A percentile compares a stretch with the other conserved stretches of the same genome.
These are phyloP conservation scores for Drosophila nr. perissopoda DNA, from an alignment of 2,888 invertebrate genomes.

Conservation along the genomic window DNA sequence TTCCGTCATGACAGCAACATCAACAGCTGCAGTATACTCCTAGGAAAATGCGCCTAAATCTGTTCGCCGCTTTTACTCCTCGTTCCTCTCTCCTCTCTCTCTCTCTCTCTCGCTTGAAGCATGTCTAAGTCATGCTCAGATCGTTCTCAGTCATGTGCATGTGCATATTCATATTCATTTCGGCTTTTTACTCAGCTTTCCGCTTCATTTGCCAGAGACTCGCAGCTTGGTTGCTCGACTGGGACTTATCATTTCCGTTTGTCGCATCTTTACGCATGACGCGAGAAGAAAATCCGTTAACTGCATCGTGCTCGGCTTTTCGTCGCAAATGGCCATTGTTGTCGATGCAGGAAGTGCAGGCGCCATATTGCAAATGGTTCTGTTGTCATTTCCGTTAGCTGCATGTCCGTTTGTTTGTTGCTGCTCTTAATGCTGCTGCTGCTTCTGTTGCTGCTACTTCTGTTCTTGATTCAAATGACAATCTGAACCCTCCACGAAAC, in stretches of 20 bases:
- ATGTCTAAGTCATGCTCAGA: slow-evolving; percentile 4
- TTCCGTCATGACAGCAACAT: slow-evolving; percentile 68
- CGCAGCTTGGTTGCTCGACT: slow-evolving; percentile 13
- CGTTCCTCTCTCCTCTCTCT: neutral
- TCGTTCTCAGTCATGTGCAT: slow-evolving; percentile 23
- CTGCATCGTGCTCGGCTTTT: slow-evolving; percentile 54
- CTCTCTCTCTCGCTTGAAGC: neutral
- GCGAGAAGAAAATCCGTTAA: slow-evolving; percentile 48
- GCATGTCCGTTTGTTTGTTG: slow-evolving; percentile 51
- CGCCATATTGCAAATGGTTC: slow-evolving; percentile 66
- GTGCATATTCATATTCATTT: slow-evolving; percentile 51
- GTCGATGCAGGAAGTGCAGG: slow-evolving; percentile 58
- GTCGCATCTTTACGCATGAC: slow-evolving; percentile 51
- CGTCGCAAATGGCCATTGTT: slow-evolving; percentile 64
- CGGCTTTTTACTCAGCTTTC: slow-evolving; percentile 46
- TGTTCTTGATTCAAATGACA: slow-evolving; percentile 24
- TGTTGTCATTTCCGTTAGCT: slow-evolving; percentile 66
- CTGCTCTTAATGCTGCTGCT: slow-evolving; percentile 8
- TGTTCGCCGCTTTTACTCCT: slow-evolving; percentile 5
- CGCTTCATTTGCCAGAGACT: slow-evolving; percentile 61
- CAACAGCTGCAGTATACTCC: slow-evolving; percentile 20
- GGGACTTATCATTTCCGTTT: slow-evolving; percentile 66
- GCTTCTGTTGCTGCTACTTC: neutral
- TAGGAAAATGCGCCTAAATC: slow-evolving; percentile 48
- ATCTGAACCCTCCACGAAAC: slow-evolving; percentile 33